Conservation (phyloP, 2,113 vertebrate species). For the Edolisoma coerulescens region DNA sequence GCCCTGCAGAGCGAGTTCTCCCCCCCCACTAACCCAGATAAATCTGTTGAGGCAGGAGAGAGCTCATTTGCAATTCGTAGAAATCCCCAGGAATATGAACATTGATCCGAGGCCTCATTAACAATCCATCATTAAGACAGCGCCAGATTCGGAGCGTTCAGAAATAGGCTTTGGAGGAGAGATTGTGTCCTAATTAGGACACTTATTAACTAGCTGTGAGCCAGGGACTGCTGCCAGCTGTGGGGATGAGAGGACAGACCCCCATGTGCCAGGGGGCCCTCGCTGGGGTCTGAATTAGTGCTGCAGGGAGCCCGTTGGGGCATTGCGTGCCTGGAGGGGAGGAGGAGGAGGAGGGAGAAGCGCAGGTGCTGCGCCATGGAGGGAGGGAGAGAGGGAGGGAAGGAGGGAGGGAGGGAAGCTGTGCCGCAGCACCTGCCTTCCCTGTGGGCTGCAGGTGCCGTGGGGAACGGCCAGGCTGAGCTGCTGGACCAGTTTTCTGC, state of each 20-base stretch:
- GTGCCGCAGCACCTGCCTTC: not conserved
- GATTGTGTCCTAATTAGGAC: slow-evolving; percentile 44
- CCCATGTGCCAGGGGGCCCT: not conserved
- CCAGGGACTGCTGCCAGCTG: slow-evolving; percentile 3
- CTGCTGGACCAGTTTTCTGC: not conserved
- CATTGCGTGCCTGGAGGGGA: not conserved
- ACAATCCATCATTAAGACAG: slow-evolving; percentile 40
- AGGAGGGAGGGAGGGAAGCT: not conserved
- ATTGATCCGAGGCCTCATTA: slow-evolving; percentile 54
- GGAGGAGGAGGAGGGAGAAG: not conserved
- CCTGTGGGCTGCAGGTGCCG: not conserved
- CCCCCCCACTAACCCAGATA: slow-evolving; percentile 34
- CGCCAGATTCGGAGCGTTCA: not conserved
- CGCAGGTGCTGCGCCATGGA: not conserved
- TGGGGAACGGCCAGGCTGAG: fast-evolving
- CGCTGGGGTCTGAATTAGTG: not conserved
- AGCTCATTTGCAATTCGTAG: slow-evolving; percentile 20
- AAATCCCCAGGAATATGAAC: slow-evolving; percentile 55
- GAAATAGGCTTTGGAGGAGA: slow-evolving; percentile 40
- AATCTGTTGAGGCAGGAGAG: not conserved
- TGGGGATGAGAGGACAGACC: not conserved
- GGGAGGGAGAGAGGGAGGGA: not conserved
- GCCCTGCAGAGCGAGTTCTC: not conserved
- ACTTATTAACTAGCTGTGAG: slow-evolving; percentile 31
- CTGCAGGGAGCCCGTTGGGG: fast-evolving